A percentile compares a stretch with the other conserved stretches of the same genome.
These are phyloP conservation scores for Pseudorhiza aurosa DNA, from an alignment of 30 jellyfish, hydroid and myxozoan species.

Conservation along the genomic window DNA sequence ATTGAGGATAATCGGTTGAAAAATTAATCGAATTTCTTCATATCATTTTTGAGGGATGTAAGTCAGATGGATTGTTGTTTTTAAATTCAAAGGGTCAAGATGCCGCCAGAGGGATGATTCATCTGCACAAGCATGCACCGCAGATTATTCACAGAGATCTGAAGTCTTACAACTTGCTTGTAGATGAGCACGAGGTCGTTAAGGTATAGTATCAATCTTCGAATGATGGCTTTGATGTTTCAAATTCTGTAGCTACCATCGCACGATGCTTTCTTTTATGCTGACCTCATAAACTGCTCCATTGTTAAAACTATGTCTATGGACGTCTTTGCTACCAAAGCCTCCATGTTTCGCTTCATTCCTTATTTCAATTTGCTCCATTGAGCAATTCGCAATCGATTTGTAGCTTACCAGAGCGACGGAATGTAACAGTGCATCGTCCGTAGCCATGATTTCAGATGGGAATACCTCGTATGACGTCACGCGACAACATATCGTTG, in stretches of 20 bases:
- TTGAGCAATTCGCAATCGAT: background rate
- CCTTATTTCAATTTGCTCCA: background rate
- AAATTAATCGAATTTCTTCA: no score
- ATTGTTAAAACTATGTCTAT: background rate
- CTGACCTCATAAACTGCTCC: no score
- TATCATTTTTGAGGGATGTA: no score
- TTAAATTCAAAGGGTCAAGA: no score
- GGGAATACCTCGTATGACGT: background rate
- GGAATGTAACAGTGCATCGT: background rate
- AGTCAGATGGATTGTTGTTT: no score
- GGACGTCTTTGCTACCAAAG: no score
- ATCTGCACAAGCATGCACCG: conserved; percentile 47
- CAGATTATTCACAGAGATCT: conserved; percentile 72
- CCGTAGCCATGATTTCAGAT: background rate
- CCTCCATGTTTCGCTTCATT: background rate
- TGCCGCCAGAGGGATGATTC: conserved; percentile 84
- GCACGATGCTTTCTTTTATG: no score
- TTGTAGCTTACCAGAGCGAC: background rate
- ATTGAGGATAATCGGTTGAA: no score
- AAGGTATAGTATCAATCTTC: conserved; percentile 34
- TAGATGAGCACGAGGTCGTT: conserved; percentile 62
- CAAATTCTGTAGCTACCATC: no score
- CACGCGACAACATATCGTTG: background rate
- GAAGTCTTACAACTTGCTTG: conserved; percentile 75
- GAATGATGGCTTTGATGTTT: background rate